These are phyloP conservation scores for Eulemur macaco DNA, from an alignment of 2,113 vertebrate species.

Conservation along the genomic window DNA sequence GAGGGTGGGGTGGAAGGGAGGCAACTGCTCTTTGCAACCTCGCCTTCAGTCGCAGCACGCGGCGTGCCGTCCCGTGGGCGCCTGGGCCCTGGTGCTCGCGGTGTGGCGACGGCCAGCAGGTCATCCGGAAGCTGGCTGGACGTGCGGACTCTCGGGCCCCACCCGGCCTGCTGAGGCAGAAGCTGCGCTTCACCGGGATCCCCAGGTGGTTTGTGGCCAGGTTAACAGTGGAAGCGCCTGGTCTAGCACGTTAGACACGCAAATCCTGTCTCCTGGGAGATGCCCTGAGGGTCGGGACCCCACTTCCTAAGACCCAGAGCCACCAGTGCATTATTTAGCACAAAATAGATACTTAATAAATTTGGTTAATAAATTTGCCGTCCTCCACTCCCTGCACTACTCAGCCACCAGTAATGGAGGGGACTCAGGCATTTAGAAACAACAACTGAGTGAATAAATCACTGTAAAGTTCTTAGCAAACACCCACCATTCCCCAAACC, in stretches of 20 bases:
- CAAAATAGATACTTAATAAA: neutral
- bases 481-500: neutral
- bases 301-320: neutral
- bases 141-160: too few species aligned
- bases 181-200: neutral
- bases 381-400: too few species aligned
- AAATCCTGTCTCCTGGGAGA: neutral
- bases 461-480: neutral
- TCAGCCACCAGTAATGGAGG: neutral
- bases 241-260: neutral
- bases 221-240: too few species aligned
- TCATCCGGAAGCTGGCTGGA: neutral
- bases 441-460: neutral
- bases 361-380: neutral
- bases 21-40: accelerated
- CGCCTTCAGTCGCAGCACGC: neutral
- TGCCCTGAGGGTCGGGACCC: neutral
- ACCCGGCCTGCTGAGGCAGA: neutral
- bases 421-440: neutral
- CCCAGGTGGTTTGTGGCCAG: neutral
- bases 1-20: neutral
- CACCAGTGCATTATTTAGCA: neutral
- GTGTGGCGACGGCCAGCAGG: accelerated
- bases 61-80: accelerated
- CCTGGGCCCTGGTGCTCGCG: accelerated